These are phyloP conservation scores for Cylas formicarius DNA, from an alignment of 1,140 invertebrate species.

Conservation along the genomic window DNA sequence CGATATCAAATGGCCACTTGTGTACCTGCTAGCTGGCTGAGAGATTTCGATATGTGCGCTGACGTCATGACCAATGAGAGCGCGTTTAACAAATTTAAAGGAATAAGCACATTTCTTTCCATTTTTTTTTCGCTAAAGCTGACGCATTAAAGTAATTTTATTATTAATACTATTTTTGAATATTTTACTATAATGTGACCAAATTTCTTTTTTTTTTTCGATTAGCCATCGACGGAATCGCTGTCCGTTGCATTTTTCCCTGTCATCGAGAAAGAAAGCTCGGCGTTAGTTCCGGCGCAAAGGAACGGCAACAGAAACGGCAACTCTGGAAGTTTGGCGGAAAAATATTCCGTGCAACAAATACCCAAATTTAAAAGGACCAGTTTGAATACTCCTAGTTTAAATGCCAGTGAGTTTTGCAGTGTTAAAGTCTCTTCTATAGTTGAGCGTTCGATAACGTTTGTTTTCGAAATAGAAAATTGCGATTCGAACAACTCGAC, in stretches of 20 bases:
- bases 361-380: slow-evolving; percentile 39
- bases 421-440: slow-evolving; percentile 1
- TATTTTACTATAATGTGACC: no score
- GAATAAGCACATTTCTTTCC: no score
- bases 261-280: not conserved
- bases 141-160: no score
- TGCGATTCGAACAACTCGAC: not conserved
- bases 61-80: no score
- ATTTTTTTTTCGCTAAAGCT: no score
- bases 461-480: no score
- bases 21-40: no score
- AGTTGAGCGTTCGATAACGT: no score
- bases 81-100: no score
- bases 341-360: slow-evolving; percentile 38
- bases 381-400: slow-evolving; percentile 26
- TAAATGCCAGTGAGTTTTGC: not conserved
- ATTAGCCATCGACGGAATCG: slow-evolving; percentile 20
- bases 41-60: no score
- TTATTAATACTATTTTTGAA: no score
- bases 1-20: no score
- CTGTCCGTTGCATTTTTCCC: slow-evolving; percentile 17
- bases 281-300: not conserved
- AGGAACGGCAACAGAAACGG: slow-evolving; percentile 4
- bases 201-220: slow-evolving; percentile 7
- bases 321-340: slow-evolving; percentile 28